phyloP scores from a whole-genome alignment of 2,113 vertebrate genomes.

The Spea bombifrons region DNA sequence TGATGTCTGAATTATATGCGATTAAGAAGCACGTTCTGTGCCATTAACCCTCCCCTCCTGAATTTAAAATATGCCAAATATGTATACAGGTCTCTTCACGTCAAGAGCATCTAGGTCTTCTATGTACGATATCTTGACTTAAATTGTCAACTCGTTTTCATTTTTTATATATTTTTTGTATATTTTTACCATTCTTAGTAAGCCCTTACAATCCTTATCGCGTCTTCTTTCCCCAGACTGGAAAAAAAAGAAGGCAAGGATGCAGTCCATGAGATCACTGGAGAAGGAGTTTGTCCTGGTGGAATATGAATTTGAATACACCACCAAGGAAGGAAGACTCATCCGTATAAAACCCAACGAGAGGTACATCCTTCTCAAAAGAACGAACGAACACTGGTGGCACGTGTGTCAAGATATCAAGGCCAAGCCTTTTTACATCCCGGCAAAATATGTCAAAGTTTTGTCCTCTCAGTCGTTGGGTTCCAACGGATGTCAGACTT shows the following conservation, averaged over 20 bases:
- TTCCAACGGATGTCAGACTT: constrained; percentile 52
- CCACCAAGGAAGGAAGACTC: constrained; percentile 69
- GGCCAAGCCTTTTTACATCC: constrained; percentile 80
- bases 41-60: neutral
- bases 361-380: constrained; percentile 76
- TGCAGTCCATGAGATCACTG: constrained; percentile 48
- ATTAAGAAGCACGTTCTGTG: neutral
- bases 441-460: constrained; percentile 82
- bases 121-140: neutral
- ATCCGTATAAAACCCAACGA: constrained; percentile 84
- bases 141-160: neutral
- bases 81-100: constrained; percentile 32
- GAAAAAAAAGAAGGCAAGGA: constrained; percentile 12
- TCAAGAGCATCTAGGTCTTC: neutral
- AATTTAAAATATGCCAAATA: constrained; percentile 33
- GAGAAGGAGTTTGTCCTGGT: constrained; percentile 77
- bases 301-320: constrained; percentile 81
- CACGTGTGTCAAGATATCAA: constrained; percentile 72
- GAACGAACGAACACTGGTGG: constrained; percentile 90
- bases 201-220: neutral
- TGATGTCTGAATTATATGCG: neutral
- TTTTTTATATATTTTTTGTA: neutral
- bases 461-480: constrained; percentile 53
- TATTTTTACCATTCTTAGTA: neutral
- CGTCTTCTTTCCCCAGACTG: constrained; percentile 33